These are phyloP conservation scores for Malurus alboscapulatus DNA, from an alignment of 2,113 vertebrate genomes.

Conservation along the genomic window DNA sequence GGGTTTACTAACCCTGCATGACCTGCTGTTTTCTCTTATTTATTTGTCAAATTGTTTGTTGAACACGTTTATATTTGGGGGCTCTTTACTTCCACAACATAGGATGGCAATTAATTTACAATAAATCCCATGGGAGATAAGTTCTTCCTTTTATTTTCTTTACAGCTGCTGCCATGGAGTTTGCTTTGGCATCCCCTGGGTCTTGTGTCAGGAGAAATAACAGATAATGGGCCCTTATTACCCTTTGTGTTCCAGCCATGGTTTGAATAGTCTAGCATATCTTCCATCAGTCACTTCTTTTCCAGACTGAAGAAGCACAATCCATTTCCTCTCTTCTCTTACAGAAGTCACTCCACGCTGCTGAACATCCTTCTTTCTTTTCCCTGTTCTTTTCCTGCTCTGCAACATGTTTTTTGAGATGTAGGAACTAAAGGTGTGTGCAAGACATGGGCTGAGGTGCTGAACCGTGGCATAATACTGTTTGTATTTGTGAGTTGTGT, in stretches of 20 bases:
- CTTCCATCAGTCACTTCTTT: not conserved
- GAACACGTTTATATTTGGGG: not conserved
- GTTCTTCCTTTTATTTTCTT: constrained; percentile 11
- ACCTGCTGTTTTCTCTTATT: not conserved
- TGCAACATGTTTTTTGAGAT: not conserved
- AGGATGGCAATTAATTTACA: not conserved
- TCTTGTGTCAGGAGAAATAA: constrained; percentile 12
- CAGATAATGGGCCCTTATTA: not conserved
- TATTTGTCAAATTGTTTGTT: not conserved
- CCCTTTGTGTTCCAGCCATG: not conserved
- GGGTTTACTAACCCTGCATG: not conserved
- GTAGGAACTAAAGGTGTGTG: not conserved
- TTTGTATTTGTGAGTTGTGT: not conserved
- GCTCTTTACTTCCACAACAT: not conserved
- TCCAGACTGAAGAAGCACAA: not conserved
- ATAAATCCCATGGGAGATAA: not conserved
- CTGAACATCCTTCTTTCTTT: not conserved
- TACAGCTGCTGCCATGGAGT: not conserved
- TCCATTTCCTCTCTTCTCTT: not conserved
- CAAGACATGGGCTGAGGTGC: not conserved
- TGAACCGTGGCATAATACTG: not conserved
- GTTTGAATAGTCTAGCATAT: not conserved
- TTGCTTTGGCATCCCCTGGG: not conserved
- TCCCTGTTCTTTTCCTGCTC: not conserved
- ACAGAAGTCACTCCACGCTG: not conserved